Evolutionary conservation across 2,888 invertebrate genomes (phyloP).

Genomic region (Ophion ellenae): DNA sequence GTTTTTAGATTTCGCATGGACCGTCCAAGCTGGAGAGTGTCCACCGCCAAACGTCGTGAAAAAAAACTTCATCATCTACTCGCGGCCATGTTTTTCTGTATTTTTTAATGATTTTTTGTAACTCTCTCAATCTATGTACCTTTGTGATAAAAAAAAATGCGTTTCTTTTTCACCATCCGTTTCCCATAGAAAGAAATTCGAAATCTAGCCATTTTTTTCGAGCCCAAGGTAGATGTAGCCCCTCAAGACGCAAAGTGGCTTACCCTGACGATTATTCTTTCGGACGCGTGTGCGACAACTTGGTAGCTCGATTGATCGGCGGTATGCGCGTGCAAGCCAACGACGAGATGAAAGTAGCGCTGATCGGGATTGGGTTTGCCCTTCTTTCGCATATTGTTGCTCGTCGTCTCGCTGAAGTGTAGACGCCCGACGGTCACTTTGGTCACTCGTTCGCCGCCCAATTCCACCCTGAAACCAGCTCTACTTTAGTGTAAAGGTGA

Average conservation of each 20-base stretch:
- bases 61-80: no score
- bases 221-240: no score
- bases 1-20: no score
- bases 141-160: not conserved
- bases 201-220: no score
- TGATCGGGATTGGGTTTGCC: constrained; percentile 99
- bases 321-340: constrained; percentile 95
- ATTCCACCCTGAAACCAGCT: constrained; percentile 88
- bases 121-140: not conserved
- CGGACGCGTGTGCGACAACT: constrained; percentile 95
- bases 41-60: no score
- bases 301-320: constrained; percentile 91
- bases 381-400: constrained; percentile 99
- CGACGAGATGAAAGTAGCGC: constrained; percentile 97
- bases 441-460: constrained; percentile 93
- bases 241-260: constrained; percentile 77
- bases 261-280: constrained; percentile 98
- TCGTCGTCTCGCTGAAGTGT: constrained; percentile 99
- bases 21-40: no score
- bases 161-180: no score
- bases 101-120: no score
- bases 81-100: no score
- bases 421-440: constrained; percentile 98
- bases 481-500: constrained; percentile 78
- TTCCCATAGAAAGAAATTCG: no score